Conservation (phyloP, 2,888 invertebrate species). For the Vandiemenella viatica region DNA sequence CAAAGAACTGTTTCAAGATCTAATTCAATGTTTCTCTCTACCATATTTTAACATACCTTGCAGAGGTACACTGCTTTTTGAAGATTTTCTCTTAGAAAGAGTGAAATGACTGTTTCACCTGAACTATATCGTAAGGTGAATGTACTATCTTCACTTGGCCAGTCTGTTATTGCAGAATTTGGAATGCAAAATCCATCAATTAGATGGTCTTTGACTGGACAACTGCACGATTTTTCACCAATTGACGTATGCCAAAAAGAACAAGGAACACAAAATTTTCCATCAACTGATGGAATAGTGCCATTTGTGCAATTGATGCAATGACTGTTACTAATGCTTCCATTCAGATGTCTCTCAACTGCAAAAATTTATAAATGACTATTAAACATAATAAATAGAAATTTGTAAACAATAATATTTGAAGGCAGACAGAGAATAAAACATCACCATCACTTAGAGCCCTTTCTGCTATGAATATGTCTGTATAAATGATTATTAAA, state of each 20-base stretch:
- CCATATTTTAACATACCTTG: not conserved
- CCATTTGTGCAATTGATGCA: constrained; percentile 31
- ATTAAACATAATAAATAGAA: constrained; percentile 6
- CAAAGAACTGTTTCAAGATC: too few species aligned
- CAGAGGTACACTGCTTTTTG: not conserved
- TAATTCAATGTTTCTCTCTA: too few species aligned
- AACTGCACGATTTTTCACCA: too few species aligned
- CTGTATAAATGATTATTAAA: too few species aligned
- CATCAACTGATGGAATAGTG: constrained; percentile 27
- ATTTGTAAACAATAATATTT: too few species aligned
- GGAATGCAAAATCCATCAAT: not conserved
- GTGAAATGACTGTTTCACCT: not conserved
- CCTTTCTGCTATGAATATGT: too few species aligned
- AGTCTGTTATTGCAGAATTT: not conserved
- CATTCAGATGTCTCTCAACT: constrained; percentile 29
- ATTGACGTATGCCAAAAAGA: too few species aligned
- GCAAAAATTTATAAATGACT: constrained; percentile 16
- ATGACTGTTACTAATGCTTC: constrained; percentile 23
- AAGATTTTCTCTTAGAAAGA: not conserved
- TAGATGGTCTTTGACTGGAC: not conserved
- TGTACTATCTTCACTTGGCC: not conserved
- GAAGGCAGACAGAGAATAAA: too few species aligned
- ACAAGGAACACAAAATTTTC: constrained; percentile 29
- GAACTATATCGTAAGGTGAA: not conserved
- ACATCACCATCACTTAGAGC: too few species aligned